Evolutionary conservation across 2,888 invertebrate genomes (phyloP), one percentile per base, ranked within the genome.

Genomic region (Aphrophora alni): DNA sequence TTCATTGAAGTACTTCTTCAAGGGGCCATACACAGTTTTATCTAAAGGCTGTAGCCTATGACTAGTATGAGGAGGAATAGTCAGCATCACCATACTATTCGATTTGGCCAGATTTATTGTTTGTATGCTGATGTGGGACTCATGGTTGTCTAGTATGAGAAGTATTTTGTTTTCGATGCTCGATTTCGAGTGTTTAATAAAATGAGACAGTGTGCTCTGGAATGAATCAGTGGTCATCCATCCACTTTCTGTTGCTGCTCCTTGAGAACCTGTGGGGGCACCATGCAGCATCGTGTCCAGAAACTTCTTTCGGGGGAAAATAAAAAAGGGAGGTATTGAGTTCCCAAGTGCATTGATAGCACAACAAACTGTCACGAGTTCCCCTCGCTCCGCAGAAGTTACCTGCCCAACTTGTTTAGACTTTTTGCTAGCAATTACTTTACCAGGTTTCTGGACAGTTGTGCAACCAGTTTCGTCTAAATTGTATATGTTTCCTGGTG

Each of bases 1-100:
- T 82, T 81, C 86, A 86, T 79, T 86, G 83, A 86, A 85, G 10
- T 82, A 84, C 12, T 82, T 80, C 81, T 87, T 85, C 44, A 87
- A 86, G 1, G 86, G 86, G 12, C 84, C 85, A 82, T 83, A 87
- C 25, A 86, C 81, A 33, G 84, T 80, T 75, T 85, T 79, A 82
- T 86, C 86, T 76, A 87, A 83, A 17, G 88, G 88, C 81, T 88
- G 88, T 68, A 88, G 77, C 82, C 87, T 88, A 81, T 87, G 86
- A 72, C 86, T 86, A 79, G 86, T 87, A 84, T 89, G 88, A 28
- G 88, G 87, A 33, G 87, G 88, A 76, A 89, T 85, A n/a, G 87
- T 87, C 26, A 88, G 81, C 83, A 88, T 83, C 21, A 87, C 86
- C 27, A 88, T 86, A 14, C 88, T 87, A 85, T 87, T 87, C 73